Evolutionary conservation across 2,113 vertebrate species (phyloP), one percentile per base, ranked within the genome.

Genomic region (Takifugu bimaculatus): DNA sequence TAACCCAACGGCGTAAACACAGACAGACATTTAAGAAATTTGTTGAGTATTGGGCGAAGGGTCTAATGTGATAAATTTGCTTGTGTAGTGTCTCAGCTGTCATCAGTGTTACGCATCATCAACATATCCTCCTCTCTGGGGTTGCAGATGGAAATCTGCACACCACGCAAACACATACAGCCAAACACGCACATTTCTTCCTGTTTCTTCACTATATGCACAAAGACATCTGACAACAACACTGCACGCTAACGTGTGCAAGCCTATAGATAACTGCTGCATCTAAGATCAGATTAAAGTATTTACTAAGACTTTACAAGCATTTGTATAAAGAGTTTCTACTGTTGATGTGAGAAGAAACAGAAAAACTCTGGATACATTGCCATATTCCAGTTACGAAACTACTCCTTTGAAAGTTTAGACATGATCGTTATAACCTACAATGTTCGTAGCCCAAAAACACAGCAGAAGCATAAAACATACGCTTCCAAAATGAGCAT

Each of bases 61-160:
- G 70, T 76, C 54, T 44, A 26, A 15, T 45, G 57, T 79, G 78
- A 79, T 82, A 70, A 78, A 85, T 75, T 69, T 78, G 71, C 12
- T 42, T 55, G 49, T 60, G 67, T 49, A 63, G 71, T 69, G 67
- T 65, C 67, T 73, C 49, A 49, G 79, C 77, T 79, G 79, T 82
- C 84, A 88, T 64, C 50, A 54, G 58, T 57, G 72, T 73, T 74
- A 66, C 32, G 56, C 61, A 69, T 86, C 78, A 75, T 75, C 74
- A 74, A 60, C 58, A 72, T 15, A 68, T 32, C 54, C 59, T 20
- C 4, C 32, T 73, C 80, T 83, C 70, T 2, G 3, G 65, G 44
- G 72, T 35, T 78, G 60, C 70, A 63, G 67, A 81, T 77, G 61
- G 60, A 84, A 72, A 78, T 71, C 55, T 68, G 52, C 53, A 64